Base-by-base conservation (phyloP, 2,797 vertebrate species). In the Parotocinclus haroldoi region DNA sequence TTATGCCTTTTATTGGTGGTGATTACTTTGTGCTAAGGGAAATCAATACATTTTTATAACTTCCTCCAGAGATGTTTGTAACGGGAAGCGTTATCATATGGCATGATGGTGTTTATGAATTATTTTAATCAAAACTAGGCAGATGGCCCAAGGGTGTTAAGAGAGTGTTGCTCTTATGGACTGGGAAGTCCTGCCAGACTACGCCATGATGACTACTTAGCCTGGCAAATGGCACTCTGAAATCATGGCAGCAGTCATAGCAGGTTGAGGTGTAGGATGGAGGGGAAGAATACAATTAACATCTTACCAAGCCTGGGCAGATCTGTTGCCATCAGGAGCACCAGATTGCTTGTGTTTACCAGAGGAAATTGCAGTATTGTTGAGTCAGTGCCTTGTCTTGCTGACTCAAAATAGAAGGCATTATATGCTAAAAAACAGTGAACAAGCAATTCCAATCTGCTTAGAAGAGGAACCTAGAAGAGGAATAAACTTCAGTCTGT, bases 121-220 rank as follows among this genome's bases (percentile, higher is more conserved):
- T 17, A 62, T 17, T 62, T 13, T 40, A 48, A 14, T 75, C 54
- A 82, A 83, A 64, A 61, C 75, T 73, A 77, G 73, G 64, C 74
- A 82, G 81, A 81, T 80, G 62, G 55, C 57, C 56, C 54, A 68
- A 72, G 74, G 71, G 75, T 63, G 58, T 18, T 58, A 60, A 14
- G 61, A 61, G 67, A 67, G 60, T 42, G 74, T 66, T 68, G 68
- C 73, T 75, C 73, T 76, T 76, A 83, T 78, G 54, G 68, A 68
- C 27, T 10, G 60, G 73, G 45, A 63, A 71, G 56, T 59, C 63
- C 62, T 65, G 70, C 75, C 37, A 67, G 57, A 55, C 73, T 61
- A 17, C 56, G 57, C 69, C 70, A 36, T 67, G 56, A 49, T 50
- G 42, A 36, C 65, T 44, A 76, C 72, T 49, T 69, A 58, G 59